These are phyloP conservation scores for Ciconia maguari DNA, from an alignment of 2,113 vertebrate genomes.

Conservation along the genomic window DNA sequence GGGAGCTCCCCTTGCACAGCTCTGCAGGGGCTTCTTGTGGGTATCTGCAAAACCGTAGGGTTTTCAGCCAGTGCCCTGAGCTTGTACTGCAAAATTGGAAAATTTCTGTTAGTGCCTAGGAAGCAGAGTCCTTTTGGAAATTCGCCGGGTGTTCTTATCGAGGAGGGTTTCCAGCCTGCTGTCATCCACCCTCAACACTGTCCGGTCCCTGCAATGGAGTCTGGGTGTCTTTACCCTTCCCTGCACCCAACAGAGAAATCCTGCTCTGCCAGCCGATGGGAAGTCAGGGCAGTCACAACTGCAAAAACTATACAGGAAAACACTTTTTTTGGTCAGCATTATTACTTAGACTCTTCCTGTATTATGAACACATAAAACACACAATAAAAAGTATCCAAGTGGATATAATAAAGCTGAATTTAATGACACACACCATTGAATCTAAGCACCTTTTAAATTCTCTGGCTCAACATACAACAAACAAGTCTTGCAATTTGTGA, in stretches of 20 bases:
- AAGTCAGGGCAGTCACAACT: neutral
- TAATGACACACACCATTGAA: neutral
- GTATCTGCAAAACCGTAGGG: too few relatives aligned
- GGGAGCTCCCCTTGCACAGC: neutral
- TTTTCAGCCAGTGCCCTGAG: too few relatives aligned
- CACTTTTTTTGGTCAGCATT: neutral
- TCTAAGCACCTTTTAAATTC: neutral
- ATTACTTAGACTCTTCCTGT: neutral
- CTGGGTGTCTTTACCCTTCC: neutral
- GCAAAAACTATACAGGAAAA: neutral
- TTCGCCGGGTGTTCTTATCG: fast-evolving
- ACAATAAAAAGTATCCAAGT: neutral
- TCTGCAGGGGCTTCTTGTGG: neutral
- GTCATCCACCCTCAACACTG: neutral
- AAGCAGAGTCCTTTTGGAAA: neutral
- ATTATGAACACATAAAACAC: neutral
- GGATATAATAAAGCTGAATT: neutral
- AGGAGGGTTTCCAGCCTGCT: neutral
- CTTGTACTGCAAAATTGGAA: neutral
- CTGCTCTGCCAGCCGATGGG: neutral
- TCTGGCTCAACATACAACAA: neutral
- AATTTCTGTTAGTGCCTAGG: neutral
- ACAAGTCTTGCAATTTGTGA: neutral
- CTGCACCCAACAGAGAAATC: neutral
- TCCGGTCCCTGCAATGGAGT: neutral